Base-by-base conservation (phyloP, 2,888 invertebrate genomes). In the Dasysyrphus tricinctus region DNA sequence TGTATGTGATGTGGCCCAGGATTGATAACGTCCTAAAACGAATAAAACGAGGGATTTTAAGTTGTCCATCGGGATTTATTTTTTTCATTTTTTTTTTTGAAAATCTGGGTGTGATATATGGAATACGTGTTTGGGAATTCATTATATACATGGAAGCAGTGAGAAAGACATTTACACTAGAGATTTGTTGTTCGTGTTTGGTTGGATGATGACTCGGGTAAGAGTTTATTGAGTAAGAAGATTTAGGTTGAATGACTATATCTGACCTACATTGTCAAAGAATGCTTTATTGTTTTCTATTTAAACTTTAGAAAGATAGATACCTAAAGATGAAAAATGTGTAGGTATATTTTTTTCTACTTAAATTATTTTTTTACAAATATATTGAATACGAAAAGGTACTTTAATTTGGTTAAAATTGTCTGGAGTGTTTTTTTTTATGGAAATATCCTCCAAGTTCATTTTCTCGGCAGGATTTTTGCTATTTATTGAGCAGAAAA, bases 1-100 rank as follows among this genome's bases (percentile, higher is more conserved):
- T 29, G 54, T 37, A 5, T 51, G 5, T 65, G 37, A 12, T 69
- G 54, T 69, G 69, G 69, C 24, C 39, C 54, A 69, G 69, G 70
- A 76, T 80, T 80, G 72, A 85, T 80, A 76, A 69, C 67, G 61
- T 76, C 47, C 77, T 73, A 47, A 73, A 74, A 61, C 49, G 73
- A 85, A 81, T 73, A 51, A 78, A 74, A 81, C 61, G 74, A 69
- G 73, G 77, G 73, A 85, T 85, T 85, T 85, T 85, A 77, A 85
- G 69, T 74, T 81, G 70, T 69, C 77, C 81, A 70, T 74, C 37
- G 73, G 85, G 85, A 78, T 81, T 85, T 74, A 59, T 56, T 63
- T 44, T 12, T 12, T 16, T n/a, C 34, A 51, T 69, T 69, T 19
- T 57, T 34, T 34, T 73, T 59, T 34, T 70, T 34, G 16, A 14